Base-by-base conservation (phyloP, 2,797 vertebrate species). In the Coranthus polyacanthus region DNA sequence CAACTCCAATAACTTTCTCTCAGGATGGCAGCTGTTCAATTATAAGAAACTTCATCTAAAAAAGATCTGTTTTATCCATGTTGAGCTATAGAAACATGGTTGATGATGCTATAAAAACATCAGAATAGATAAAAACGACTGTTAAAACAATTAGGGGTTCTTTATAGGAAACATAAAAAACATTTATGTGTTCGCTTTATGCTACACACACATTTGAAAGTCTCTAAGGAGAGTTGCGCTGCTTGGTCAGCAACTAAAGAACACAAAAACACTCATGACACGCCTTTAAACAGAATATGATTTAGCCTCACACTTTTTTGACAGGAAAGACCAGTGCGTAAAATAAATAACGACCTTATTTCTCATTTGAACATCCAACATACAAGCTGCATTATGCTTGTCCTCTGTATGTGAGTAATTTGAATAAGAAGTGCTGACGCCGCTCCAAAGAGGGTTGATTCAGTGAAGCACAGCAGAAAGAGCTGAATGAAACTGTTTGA, bases 381-480 rank as follows among this genome's bases (percentile, higher is more conserved):
- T 45, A 17, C 5, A 45, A 22, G 12, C 18, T 5, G 43, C 54
- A 44, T 57, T 34, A 32, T 36, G 8, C 9, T 10, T 20, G 29
- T 47, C 9, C 5, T 45, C 10, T 45, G 20, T 20, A 16, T 53
- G 26, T 37, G 20, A 81, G 5, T 62, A 46, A 69, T 68, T 41
- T 54, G 16, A 72, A 62, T 65, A 16, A 32, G 52, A 69, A 56
- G 32, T 63, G 67, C 61, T 74, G 75, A 79, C 6, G 4, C 13
- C 29, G 65, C 69, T 63, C 44, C 3, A 1, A 8, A 21, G 53
- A 75, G 36, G 37, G 37, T 22, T 49, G 1, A 68, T 41, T 50
- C 43, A 55, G 29, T 49, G 36, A 78, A 67, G 63, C 66, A 16
- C 7, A 32, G 44, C 46, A 71, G 17, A 26, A 41, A 20, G 12